A percentile compares a stretch with the other conserved stretches of the same genome.
Conservation (phyloP, 2,113 vertebrate genomes). For the Chionodraco myersi region DNA sequence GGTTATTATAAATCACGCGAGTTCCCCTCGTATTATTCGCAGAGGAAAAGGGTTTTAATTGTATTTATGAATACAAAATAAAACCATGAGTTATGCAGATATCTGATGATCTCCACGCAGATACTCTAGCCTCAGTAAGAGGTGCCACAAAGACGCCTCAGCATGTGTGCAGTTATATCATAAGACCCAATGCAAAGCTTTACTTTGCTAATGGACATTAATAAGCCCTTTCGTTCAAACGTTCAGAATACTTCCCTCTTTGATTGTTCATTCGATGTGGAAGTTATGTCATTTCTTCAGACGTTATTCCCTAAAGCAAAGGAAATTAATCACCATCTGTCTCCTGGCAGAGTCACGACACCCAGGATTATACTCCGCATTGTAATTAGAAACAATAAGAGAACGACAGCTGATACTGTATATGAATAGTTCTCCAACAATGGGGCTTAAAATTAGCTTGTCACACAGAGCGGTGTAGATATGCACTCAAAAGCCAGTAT, state of each 20-base stretch:
- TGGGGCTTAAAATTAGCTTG: conserved; percentile 28
- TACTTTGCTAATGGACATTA: conserved; percentile 8
- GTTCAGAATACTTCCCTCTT: background rate
- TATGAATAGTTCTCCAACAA: conserved; percentile 36
- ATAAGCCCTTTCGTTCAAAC: conserved; percentile 7
- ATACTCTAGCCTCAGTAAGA: too few species aligned
- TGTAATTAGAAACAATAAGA: conserved; percentile 66
- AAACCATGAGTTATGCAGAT: too few species aligned
- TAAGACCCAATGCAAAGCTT: too few species aligned
- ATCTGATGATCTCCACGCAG: too few species aligned
- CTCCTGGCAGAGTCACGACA: conserved; percentile 60
- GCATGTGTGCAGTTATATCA: too few species aligned
- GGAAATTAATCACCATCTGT: conserved; percentile 58
- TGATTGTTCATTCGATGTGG: conserved; percentile 25
- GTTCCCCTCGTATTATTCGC: too few species aligned
- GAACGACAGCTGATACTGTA: conserved; percentile 53
- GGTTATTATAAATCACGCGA: too few species aligned
- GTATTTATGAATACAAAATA: too few species aligned
- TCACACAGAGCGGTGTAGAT: conserved; percentile 12
- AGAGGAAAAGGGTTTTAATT: too few species aligned
- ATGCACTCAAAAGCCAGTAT: background rate
- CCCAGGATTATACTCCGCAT: conserved; percentile 58
- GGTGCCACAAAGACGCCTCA: too few species aligned
- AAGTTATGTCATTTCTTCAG: conserved; percentile 15
- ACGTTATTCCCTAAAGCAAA: background rate